A percentile compares a stretch with the other conserved stretches of the same genome.
Conservation (phyloP, 2,888 invertebrate genomes). For the Orthosia incerta region DNA sequence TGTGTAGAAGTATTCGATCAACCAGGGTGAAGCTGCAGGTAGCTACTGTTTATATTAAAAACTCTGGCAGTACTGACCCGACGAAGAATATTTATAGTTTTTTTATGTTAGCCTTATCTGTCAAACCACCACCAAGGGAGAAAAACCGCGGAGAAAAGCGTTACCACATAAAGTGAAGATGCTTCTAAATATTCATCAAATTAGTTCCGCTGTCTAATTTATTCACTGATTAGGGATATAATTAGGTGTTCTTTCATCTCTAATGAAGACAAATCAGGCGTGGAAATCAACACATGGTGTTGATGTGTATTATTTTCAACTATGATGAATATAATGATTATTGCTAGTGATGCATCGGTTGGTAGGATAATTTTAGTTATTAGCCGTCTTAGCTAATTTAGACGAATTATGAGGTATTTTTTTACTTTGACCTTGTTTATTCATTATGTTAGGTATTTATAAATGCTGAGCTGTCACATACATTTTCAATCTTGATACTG, state of each 20-base stretch:
- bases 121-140: too few species aligned
- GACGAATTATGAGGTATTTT: not conserved
- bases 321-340: slow-evolving; percentile 6
- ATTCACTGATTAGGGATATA: slow-evolving; percentile 24
- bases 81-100: too few species aligned
- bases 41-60: too few species aligned
- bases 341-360: not conserved
- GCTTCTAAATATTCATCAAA: slow-evolving; percentile 15
- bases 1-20: too few species aligned
- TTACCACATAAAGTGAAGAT: not conserved
- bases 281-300: slow-evolving; percentile 23
- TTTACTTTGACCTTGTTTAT: slow-evolving; percentile 9
- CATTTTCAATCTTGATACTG: too few species aligned
- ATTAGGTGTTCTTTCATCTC: slow-evolving; percentile 38
- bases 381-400: not conserved
- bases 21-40: too few species aligned
- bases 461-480: too few species aligned
- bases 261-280: slow-evolving; percentile 40
- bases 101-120: too few species aligned
- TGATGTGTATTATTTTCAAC: slow-evolving; percentile 36
- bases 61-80: not conserved
- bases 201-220: slow-evolving; percentile 27
- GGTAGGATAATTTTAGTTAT: slow-evolving; percentile 12
- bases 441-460: not conserved
- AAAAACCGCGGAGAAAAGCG: not conserved